These are phyloP conservation scores for Eumerus sabulonum DNA, from an alignment of 2,888 invertebrate genomes.

Conservation along the genomic window DNA sequence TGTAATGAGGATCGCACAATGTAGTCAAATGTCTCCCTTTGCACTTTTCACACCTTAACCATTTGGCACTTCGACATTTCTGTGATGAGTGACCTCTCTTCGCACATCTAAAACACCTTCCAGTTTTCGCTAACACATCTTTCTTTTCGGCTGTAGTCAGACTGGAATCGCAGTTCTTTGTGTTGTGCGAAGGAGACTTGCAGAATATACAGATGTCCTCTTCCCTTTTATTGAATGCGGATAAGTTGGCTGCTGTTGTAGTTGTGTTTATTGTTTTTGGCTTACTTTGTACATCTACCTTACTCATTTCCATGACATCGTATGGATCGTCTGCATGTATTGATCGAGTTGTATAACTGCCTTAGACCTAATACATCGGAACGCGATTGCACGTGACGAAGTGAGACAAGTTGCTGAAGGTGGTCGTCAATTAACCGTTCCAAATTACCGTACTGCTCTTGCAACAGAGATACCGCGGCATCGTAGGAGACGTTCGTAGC, in stretches of 20 bases:
- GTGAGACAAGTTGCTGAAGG: no score
- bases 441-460: no score
- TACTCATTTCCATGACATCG: not conserved
- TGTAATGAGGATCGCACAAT: slow-evolving; percentile 7
- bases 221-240: not conserved
- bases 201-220: not conserved
- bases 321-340: no score
- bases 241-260: not conserved
- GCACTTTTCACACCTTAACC: slow-evolving; percentile 4
- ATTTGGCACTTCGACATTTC: slow-evolving; percentile 11
- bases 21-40: slow-evolving; percentile 4
- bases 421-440: no score
- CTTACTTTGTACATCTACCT: not conserved
- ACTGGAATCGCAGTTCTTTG: not conserved
- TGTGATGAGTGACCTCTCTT: slow-evolving; percentile 1
- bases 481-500: no score
- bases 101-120: slow-evolving; percentile 12
- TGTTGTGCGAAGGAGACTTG: not conserved
- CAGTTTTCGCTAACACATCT: not conserved
- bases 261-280: not conserved
- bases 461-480: no score
- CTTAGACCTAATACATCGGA: no score
- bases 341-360: no score
- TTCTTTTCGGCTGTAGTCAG: not conserved
- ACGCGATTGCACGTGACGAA: no score